A percentile compares a stretch with the other conserved stretches of the same genome.
These are phyloP conservation scores for Bubo blakistoni DNA, from an alignment of 2,113 vertebrate species.

Conservation along the genomic window DNA sequence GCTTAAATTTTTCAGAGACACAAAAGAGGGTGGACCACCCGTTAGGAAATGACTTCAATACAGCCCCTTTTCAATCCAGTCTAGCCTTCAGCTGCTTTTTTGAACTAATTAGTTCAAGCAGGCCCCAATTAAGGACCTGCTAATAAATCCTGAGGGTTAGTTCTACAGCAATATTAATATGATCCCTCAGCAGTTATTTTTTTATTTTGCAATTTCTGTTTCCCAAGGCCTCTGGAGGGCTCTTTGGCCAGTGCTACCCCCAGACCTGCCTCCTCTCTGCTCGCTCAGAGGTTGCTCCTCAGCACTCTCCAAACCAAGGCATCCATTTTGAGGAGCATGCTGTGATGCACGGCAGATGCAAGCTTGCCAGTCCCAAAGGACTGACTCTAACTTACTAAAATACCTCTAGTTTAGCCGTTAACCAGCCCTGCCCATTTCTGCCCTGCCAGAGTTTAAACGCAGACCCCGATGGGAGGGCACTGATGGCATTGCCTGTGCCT, in stretches of 20 bases:
- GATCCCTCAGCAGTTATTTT: background rate
- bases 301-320: background rate
- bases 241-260: background rate
- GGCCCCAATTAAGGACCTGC: background rate
- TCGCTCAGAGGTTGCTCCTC: background rate
- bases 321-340: background rate
- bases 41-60: background rate
- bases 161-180: background rate
- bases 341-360: fast-evolving
- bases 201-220: background rate
- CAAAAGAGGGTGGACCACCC: background rate
- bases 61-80: background rate
- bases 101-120: background rate
- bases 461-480: background rate
- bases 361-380: background rate
- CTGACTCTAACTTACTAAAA: background rate
- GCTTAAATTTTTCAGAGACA: background rate
- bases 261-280: background rate
- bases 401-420: background rate
- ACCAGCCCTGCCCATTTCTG: background rate
- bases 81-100: background rate
- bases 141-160: background rate
- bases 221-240: background rate
- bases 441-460: background rate
- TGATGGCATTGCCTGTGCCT: background rate